phyloP scores from a whole-genome alignment of 2,113 vertebrate species.

The Salvelinus fontinalis region DNA sequence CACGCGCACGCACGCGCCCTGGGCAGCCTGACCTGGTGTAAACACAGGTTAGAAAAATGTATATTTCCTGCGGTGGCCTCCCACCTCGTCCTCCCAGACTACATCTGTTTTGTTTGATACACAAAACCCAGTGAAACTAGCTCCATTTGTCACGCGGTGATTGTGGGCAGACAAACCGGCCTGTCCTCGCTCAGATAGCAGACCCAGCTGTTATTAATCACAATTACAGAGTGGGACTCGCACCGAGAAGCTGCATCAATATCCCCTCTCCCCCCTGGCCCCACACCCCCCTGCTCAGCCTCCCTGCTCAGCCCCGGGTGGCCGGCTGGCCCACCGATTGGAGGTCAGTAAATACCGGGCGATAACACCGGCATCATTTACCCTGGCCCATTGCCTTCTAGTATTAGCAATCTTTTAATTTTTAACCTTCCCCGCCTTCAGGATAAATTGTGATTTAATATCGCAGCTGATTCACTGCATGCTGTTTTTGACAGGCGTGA shows the following conservation, averaged over 20 bases:
- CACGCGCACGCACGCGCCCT: slow-evolving; percentile 31
- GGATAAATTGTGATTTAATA: slow-evolving; percentile 77
- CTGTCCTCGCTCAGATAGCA: slow-evolving; percentile 92
- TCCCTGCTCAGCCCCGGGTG: slow-evolving; percentile 67
- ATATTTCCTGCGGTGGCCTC: slow-evolving; percentile 80
- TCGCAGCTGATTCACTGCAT: slow-evolving; percentile 75
- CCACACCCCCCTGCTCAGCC: slow-evolving; percentile 54
- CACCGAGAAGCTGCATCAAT: slow-evolving; percentile 82
- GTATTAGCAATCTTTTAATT: slow-evolving; percentile 80
- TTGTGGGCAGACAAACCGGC: slow-evolving; percentile 95
- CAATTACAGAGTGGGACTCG: slow-evolving; percentile 91
- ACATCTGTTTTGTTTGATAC: slow-evolving; percentile 98
- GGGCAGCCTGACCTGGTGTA: slow-evolving; percentile 59
- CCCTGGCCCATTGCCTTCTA: slow-evolving; percentile 65
- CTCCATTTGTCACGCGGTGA: slow-evolving; percentile 95
- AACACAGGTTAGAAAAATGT: slow-evolving; percentile 82
- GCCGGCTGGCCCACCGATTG: slow-evolving; percentile 70
- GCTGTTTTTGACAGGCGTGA: slow-evolving; percentile 76
- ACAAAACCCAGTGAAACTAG: slow-evolving; percentile 89
- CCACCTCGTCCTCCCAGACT: slow-evolving; percentile 88
- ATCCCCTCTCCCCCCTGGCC: slow-evolving; percentile 67
- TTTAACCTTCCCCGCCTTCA: slow-evolving; percentile 63
- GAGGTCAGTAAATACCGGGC: slow-evolving; percentile 83
- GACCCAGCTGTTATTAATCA: slow-evolving; percentile 97
- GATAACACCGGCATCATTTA: slow-evolving; percentile 72